phyloP scores from a whole-genome alignment of 2,797 vertebrate genomes.

The Caiman crocodilus region DNA sequence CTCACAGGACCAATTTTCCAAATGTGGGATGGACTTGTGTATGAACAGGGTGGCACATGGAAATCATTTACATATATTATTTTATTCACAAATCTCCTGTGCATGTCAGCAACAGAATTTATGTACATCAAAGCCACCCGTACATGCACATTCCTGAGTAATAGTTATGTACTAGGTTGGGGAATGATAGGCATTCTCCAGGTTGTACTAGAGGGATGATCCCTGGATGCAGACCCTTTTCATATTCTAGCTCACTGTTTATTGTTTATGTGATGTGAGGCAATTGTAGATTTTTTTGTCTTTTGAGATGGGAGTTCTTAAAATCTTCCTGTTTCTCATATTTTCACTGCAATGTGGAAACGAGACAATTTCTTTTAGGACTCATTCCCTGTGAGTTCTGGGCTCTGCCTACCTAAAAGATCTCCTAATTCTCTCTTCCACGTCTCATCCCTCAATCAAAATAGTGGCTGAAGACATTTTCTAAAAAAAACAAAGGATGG shows the following conservation, averaged over 20 bases:
- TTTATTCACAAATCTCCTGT: not conserved
- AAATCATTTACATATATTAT: not conserved
- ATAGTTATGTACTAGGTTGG: not conserved
- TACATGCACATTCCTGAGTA: not conserved
- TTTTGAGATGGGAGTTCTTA: not conserved
- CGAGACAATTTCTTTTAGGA: not conserved
- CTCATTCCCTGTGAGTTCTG: not conserved
- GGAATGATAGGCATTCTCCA: not conserved
- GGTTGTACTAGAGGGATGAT: not conserved
- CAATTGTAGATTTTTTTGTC: not conserved
- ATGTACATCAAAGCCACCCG: not conserved
- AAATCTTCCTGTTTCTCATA: not conserved
- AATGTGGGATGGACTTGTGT: not conserved
- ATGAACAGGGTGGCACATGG: not conserved
- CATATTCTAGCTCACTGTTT: not conserved
- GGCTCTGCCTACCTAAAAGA: not conserved
- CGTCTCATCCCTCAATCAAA: not conserved
- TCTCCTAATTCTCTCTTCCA: not conserved
- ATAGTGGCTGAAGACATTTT: not conserved
- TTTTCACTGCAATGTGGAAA: not conserved
- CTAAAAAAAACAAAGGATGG: not conserved
- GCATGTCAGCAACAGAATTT: not conserved
- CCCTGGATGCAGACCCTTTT: not conserved
- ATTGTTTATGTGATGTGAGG: not conserved
- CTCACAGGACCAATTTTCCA: not conserved